These are phyloP conservation scores for Prionace glauca DNA, from an alignment of 2,797 vertebrate genomes.

Conservation along the genomic window DNA sequence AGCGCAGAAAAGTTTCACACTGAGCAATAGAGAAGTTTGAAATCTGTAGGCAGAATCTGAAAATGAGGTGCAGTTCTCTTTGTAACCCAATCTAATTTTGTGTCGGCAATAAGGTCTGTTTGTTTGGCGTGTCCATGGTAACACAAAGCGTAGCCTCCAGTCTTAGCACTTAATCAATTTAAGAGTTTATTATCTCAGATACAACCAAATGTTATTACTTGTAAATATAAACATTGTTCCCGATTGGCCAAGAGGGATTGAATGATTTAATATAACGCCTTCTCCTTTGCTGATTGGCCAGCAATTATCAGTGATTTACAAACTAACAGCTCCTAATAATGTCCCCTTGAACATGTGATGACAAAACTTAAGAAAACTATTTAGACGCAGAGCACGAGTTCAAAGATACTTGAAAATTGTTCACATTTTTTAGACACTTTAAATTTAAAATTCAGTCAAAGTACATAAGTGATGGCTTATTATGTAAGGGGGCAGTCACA, in stretches of 20 bases:
- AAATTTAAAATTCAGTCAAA: not conserved
- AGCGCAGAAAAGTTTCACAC: not conserved
- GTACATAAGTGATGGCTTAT: not conserved
- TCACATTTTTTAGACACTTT: not conserved
- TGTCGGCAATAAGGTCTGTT: constrained; percentile 2
- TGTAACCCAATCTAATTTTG: constrained; percentile 27
- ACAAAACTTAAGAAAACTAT: not conserved
- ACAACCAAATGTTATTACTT: constrained; percentile 37
- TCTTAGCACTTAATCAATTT: constrained; percentile 23
- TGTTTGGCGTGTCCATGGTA: constrained; percentile 30
- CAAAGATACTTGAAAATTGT: not conserved
- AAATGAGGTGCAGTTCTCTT: not conserved
- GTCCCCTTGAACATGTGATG: not conserved
- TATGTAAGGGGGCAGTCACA: not conserved
- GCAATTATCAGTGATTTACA: constrained; percentile 25
- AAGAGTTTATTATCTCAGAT: constrained; percentile 20
- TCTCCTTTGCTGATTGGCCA: not conserved
- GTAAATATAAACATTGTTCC: constrained; percentile 26
- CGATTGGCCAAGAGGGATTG: not conserved
- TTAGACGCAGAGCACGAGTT: not conserved
- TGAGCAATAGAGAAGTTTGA: not conserved
- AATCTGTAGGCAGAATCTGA: not conserved
- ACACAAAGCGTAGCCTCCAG: constrained; percentile 19
- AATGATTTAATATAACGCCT: constrained; percentile 18
- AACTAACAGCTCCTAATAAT: not conserved